Evolutionary conservation across 2,797 vertebrate genomes (phyloP).

Genomic region (Thripadectes ignobilis): DNA sequence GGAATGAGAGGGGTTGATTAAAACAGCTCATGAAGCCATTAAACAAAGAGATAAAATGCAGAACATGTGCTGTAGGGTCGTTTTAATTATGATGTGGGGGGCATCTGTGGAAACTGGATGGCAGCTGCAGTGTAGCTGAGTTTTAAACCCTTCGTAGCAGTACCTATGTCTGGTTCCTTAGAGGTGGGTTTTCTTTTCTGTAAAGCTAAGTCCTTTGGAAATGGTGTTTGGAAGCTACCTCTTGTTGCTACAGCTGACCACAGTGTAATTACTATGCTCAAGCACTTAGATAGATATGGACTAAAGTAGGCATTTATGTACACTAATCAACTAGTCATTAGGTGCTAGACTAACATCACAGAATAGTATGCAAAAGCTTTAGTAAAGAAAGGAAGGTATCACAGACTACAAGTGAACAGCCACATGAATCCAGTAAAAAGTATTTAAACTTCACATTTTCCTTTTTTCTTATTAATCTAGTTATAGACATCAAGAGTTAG

Average conservation of each 20-base stretch:
- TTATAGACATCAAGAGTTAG: neutral
- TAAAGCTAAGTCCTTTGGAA: slow-evolving; percentile 30
- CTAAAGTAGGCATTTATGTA: slow-evolving; percentile 38
- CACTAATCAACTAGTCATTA: neutral
- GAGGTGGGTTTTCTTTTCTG: neutral
- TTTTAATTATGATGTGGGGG: slow-evolving; percentile 11
- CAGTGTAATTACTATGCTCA: neutral
- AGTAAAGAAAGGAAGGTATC: neutral
- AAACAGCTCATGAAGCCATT: slow-evolving; percentile 34
- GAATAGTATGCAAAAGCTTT: neutral
- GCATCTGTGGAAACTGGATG: neutral
- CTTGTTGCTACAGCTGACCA: neutral
- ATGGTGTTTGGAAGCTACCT: slow-evolving; percentile 27
- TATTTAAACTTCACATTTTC: neutral
- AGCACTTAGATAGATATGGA: neutral
- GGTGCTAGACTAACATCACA: neutral
- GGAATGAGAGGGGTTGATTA: slow-evolving; percentile 45
- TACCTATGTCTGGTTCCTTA: neutral
- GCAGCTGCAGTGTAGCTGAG: neutral
- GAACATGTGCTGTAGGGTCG: slow-evolving; percentile 30
- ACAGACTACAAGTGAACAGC: neutral
- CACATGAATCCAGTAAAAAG: neutral
- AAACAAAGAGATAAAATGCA: slow-evolving; percentile 60
- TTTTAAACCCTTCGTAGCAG: slow-evolving; percentile 18
- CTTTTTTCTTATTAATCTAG: neutral